Base-by-base conservation (phyloP, 2,797 vertebrate species). In the Siniperca scherzeri region DNA sequence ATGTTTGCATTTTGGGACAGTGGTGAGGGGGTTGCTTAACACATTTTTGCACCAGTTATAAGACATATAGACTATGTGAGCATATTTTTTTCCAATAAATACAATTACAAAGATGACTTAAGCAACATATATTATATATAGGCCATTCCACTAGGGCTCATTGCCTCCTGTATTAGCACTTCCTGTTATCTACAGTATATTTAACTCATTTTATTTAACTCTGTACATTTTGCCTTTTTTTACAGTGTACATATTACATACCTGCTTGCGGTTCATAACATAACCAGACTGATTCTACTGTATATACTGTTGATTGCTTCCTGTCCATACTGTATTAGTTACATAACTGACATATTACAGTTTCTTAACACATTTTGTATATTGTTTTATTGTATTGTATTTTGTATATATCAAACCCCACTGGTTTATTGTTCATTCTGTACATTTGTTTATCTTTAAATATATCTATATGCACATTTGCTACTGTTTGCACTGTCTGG, bases 1-100 rank as follows among this genome's bases (percentile, higher is more conserved):
- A n/a, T 74, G 68, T 87, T 89, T 87, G 57, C 36, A 42, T 87
- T 86, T 83, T 60, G 27, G n/a, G 67, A 40, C 11, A 44, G 36
- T 22, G 21, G 33, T 13, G 22, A 57, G 42, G 3, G 3, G 42
- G 40, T 48, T 70, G 46, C 40, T 59, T 42, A 52, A 57, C 48
- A 60, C 27, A 40, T 76, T 74, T 80, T 61, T 78, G 33, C 30
- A 81, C 2, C 36, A 55, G 30, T 78, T 76, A 22, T 60, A 48
- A 69, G 27, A 62, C 27, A 38, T 27, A 64, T 11, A 65, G 27
- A 71, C 6, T 7, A 10, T 17, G 36, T 16, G 42, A 56, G 56
- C 9, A n/a, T 33, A 3, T 46, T 22, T n/a, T 33, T 46, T 12
- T 5, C 4, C 3, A 30, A 48, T n/a, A 57, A 74, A 80, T 64